phyloP scores from a whole-genome alignment of 2,113 vertebrate genomes.

The Burhinus oedicnemus region DNA sequence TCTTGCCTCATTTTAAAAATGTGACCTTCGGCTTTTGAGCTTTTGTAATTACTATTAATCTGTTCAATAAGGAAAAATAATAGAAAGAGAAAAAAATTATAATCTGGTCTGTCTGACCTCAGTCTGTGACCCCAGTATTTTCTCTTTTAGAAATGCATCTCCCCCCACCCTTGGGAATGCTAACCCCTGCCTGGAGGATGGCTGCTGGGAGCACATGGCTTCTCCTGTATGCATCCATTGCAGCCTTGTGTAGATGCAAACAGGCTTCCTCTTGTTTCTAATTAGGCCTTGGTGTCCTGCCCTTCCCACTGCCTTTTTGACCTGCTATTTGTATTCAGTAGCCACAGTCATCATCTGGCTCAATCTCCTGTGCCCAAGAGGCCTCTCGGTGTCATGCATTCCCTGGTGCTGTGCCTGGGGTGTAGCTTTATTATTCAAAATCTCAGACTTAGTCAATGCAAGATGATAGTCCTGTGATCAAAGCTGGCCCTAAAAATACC shows the following conservation, averaged over 20 bases:
- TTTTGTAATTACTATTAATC: background rate
- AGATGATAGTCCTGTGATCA: background rate
- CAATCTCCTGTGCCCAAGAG: accelerated
- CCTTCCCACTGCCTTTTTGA: background rate
- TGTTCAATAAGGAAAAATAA: background rate
- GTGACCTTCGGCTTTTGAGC: background rate
- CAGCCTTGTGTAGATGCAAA: background rate
- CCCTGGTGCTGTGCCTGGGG: background rate
- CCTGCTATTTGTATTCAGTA: background rate
- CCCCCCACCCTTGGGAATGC: background rate
- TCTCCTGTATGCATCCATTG: background rate
- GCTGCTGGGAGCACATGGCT: background rate
- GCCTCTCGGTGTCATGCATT: accelerated
- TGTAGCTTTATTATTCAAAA: background rate
- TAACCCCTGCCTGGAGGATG: background rate
- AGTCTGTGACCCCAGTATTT: background rate
- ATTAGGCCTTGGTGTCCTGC: background rate
- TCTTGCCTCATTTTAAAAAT: background rate
- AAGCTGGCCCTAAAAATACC: background rate
- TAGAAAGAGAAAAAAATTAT: background rate
- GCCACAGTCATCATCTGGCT: background rate
- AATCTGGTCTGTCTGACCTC: background rate
- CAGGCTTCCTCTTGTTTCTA: background rate
- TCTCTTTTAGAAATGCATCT: background rate
- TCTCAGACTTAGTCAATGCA: background rate